phyloP scores from a whole-genome alignment of 1,140 invertebrate genomes.

The Sinella curviseta region DNA sequence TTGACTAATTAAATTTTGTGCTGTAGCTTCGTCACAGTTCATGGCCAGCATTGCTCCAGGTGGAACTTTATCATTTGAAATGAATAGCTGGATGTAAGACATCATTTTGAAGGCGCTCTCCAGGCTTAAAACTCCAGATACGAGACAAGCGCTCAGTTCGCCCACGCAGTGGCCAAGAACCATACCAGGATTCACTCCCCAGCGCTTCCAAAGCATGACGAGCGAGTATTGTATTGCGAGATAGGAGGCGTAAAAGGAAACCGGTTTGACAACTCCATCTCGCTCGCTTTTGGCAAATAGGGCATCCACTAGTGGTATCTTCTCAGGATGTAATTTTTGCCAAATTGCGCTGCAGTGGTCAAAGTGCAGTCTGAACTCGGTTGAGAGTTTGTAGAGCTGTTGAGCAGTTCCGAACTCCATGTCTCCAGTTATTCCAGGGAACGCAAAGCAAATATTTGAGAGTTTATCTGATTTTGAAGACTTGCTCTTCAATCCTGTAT shows the following conservation, averaged over 20 bases:
- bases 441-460: neutral
- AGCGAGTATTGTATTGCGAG: constrained; percentile 4
- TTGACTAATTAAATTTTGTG: neutral
- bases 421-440: neutral
- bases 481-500: too few relatives aligned
- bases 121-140: neutral
- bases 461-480: neutral
- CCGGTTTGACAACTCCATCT: neutral
- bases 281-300: neutral
- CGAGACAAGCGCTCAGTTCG: neutral
- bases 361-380: neutral
- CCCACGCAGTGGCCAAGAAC: neutral
- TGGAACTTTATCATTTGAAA: neutral
- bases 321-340: too few relatives aligned
- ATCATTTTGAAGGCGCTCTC: neutral
- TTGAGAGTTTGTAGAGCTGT: neutral
- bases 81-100: neutral
- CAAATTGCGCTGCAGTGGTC: neutral
- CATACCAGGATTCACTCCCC: neutral
- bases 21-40: neutral
- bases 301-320: too few relatives aligned
- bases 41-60: neutral
- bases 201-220: neutral
- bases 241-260: neutral
- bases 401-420: neutral